Conservation (phyloP, 64 coral and sea anemone genomes). For the Montipora capricornis region DNA sequence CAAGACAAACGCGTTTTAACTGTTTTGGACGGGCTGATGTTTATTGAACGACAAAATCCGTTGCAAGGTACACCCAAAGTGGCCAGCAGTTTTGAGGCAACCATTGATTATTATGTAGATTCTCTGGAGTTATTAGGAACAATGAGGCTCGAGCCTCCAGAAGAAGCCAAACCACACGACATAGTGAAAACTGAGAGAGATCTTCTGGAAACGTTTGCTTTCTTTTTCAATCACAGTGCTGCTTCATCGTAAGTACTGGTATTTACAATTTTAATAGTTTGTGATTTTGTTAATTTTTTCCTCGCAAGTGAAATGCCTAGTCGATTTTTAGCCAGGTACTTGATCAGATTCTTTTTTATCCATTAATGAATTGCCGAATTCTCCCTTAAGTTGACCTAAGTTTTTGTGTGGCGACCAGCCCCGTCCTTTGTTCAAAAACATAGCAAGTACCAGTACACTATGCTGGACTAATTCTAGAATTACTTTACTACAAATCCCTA, state of each 20-base stretch:
- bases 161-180: conserved; percentile 73
- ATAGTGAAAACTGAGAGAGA: conserved; percentile 73
- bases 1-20: conserved; percentile 5
- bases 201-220: conserved; percentile 91
- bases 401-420: no score
- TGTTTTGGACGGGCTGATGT: conserved; percentile 20
- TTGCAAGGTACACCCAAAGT: conserved; percentile 32
- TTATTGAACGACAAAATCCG: conserved; percentile 27
- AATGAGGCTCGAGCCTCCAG: conserved; percentile 64
- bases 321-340: no score
- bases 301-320: no score
- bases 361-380: no score
- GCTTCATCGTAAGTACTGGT: conserved; percentile 81
- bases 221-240: conserved; percentile 85
- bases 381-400: no score
- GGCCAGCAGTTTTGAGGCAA: conserved; percentile 74
- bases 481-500: no score
- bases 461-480: no score
- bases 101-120: conserved; percentile 66
- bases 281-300: background rate
- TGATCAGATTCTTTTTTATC: no score
- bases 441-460: no score
- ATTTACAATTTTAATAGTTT: no score
- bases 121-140: conserved; percentile 72
- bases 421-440: no score